phyloP scores from a whole-genome alignment of 2,888 invertebrate species.

The Amphipyra berbera region DNA sequence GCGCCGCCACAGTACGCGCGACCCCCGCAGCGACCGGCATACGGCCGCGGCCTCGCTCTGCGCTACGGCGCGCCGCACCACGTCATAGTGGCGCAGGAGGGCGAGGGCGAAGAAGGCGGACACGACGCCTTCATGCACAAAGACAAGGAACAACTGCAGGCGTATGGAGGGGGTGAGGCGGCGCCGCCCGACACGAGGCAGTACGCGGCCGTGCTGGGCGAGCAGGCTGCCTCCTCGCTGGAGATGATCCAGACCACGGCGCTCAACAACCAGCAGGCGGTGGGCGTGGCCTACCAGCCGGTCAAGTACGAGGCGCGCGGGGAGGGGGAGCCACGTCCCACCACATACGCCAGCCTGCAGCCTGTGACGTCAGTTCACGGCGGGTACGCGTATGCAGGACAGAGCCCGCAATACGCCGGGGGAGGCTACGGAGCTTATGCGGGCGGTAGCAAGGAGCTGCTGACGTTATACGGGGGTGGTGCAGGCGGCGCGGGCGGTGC shows the following conservation, averaged over 20 bases:
- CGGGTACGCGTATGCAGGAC: slow-evolving; percentile 77
- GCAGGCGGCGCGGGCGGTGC: slow-evolving; percentile 60
- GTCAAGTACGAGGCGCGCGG: slow-evolving; percentile 86
- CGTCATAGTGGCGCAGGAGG: slow-evolving; percentile 78
- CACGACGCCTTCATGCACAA: slow-evolving; percentile 78
- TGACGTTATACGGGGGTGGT: slow-evolving; percentile 78
- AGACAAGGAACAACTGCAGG: slow-evolving; percentile 73
- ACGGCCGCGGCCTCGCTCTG: slow-evolving; percentile 72
- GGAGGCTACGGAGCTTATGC: slow-evolving; percentile 66
- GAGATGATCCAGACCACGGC: slow-evolving; percentile 83
- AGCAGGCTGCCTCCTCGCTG: slow-evolving; percentile 72
- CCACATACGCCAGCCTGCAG: slow-evolving; percentile 91
- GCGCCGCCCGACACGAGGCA: slow-evolving; percentile 69
- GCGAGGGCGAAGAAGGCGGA: slow-evolving; percentile 70
- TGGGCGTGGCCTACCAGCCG: slow-evolving; percentile 82
- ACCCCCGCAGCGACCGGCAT: slow-evolving; percentile 62
- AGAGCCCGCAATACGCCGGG: slow-evolving; percentile 76
- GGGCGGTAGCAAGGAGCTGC: slow-evolving; percentile 70
- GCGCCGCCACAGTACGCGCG: slow-evolving; percentile 66
- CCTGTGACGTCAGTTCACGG: slow-evolving; percentile 89
- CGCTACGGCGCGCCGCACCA: slow-evolving; percentile 81
- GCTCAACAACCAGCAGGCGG: slow-evolving; percentile 81
- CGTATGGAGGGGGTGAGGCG: slow-evolving; percentile 65
- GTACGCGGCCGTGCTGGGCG: slow-evolving; percentile 73
- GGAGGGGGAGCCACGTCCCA: slow-evolving; percentile 77